Conservation (phyloP, 2,888 invertebrate genomes). For the Lamellibrachia satsuma region DNA sequence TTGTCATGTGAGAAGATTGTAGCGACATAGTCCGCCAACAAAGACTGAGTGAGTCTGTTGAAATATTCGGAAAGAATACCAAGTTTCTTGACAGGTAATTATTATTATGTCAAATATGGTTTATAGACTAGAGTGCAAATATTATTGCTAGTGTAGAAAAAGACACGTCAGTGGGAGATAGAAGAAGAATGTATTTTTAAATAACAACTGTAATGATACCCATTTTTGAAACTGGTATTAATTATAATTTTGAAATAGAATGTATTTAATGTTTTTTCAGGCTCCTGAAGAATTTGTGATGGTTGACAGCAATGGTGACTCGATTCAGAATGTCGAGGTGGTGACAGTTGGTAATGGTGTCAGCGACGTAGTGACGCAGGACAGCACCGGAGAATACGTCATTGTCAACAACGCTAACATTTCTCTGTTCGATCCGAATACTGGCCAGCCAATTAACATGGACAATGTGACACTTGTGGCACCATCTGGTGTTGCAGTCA, state of each 20-base stretch:
- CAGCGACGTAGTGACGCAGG: background rate
- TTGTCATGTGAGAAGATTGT: no score
- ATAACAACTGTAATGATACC: background rate
- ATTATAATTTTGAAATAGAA: background rate
- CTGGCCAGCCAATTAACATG: slow-evolving; percentile 14
- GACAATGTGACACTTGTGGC: slow-evolving; percentile 7
- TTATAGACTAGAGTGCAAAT: no score
- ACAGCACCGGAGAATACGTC: background rate
- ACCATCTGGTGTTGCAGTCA: background rate
- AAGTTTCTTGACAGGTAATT: no score
- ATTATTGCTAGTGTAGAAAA: no score
- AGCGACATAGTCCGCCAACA: no score
- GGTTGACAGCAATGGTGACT: background rate
- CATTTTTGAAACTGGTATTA: background rate
- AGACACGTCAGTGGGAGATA: no score
- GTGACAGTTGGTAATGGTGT: slow-evolving; percentile 17
- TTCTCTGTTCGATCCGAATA: background rate
- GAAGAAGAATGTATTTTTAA: background rate
- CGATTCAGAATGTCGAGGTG: slow-evolving; percentile 29
- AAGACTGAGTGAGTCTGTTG: no score
- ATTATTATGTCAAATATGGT: no score
- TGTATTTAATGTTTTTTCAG: background rate
- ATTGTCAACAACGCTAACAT: slow-evolving; percentile 6
- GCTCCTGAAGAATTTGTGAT: slow-evolving; percentile 18
- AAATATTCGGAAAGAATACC: no score